These are phyloP conservation scores for Sterrhoptilus dennistouni DNA, from an alignment of 2,113 vertebrate species.

Conservation along the genomic window DNA sequence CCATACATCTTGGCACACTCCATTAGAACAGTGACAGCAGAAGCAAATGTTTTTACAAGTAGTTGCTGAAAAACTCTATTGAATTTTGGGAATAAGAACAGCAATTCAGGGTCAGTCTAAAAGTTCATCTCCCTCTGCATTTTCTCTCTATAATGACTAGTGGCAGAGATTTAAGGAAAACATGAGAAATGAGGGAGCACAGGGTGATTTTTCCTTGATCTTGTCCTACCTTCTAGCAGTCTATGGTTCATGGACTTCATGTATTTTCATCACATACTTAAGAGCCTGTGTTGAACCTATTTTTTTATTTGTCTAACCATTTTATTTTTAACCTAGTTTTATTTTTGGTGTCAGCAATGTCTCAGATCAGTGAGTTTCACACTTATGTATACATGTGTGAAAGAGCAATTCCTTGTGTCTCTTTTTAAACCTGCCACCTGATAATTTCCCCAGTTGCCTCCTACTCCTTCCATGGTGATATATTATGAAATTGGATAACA, in stretches of 20 bases:
- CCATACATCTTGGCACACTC: conserved; percentile 63
- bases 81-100: conserved; percentile 29
- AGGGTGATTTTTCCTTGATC: background rate
- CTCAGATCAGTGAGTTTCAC: conserved; percentile 41
- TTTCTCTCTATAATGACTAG: background rate
- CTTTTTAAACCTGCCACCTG: conserved; percentile 26
- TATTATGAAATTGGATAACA: background rate
- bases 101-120: background rate
- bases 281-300: background rate
- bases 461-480: background rate
- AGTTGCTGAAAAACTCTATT: conserved; percentile 14
- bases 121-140: background rate
- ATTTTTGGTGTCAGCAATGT: conserved; percentile 4
- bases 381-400: conserved; percentile 36
- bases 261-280: background rate
- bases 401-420: conserved; percentile 23
- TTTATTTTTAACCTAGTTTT: conserved; percentile 41
- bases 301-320: conserved; percentile 38
- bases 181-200: background rate
- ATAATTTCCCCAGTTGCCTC: background rate
- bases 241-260: background rate
- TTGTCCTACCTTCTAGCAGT: background rate
- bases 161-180: background rate
- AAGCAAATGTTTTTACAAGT: conserved; percentile 55
- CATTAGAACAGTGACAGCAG: conserved; percentile 64